Conservation (phyloP, 2,797 vertebrate species). For the Threskiornis aethiopicus region DNA sequence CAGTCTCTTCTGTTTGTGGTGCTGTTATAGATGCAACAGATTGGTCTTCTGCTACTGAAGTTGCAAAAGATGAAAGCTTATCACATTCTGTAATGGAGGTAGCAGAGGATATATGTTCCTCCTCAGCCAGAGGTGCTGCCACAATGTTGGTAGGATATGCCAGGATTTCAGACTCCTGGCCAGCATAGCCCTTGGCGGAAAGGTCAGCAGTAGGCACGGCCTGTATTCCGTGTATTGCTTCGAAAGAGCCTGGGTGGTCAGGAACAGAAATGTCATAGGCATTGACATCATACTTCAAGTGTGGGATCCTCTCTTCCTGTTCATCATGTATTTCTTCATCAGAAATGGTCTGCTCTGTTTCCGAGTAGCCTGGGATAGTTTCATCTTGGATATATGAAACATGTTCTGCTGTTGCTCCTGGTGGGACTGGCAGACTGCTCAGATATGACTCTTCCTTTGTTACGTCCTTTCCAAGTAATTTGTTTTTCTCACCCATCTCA, state of each 20-base stretch:
- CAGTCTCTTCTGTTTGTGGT: constrained; percentile 91
- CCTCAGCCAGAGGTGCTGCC: constrained; percentile 94
- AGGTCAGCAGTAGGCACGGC: constrained; percentile 67
- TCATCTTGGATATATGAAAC: constrained; percentile 97
- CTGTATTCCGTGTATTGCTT: constrained; percentile 85
- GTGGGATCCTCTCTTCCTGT: constrained; percentile 88
- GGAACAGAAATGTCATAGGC: constrained; percentile 88
- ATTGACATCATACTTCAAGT: constrained; percentile 85
- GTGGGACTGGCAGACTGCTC: constrained; percentile 69
- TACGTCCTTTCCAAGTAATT: constrained; percentile 49
- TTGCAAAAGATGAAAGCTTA: constrained; percentile 96
- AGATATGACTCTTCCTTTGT: constrained; percentile 69
- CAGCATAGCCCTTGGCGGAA: constrained; percentile 80
- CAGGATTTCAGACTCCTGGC: constrained; percentile 83
- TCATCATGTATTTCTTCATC: constrained; percentile 98
- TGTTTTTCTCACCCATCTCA: constrained; percentile 31
- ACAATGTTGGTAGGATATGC: constrained; percentile 88
- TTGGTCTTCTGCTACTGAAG: constrained; percentile 95
- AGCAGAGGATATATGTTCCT: constrained; percentile 96
- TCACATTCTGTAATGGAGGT: constrained; percentile 98
- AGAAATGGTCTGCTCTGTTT: constrained; percentile 97
- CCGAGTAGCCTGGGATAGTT: constrained; percentile 96
- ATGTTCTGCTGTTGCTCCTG: constrained; percentile 82
- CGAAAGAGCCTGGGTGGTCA: constrained; percentile 85
- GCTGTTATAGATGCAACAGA: constrained; percentile 94